Base-by-base conservation (phyloP, 2,888 invertebrate genomes). In the Epiblema foenella region DNA sequence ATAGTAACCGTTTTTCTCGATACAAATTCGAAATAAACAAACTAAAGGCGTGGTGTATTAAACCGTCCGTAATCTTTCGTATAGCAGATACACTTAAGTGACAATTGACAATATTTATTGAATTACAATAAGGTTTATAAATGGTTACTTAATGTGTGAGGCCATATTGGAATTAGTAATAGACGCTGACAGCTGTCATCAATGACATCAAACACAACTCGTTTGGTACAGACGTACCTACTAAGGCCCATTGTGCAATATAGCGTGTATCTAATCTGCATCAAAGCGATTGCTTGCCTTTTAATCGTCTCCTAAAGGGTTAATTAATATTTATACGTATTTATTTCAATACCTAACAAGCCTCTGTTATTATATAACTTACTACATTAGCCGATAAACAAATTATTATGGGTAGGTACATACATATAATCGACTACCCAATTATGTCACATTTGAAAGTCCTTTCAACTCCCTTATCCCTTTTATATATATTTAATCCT, bases 121-220 rank as follows among this genome's bases (percentile, higher is more conserved):
- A n/a, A n/a, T 7, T n/a, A 46, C 42, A 4, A 42, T 15, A 5
- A 42, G 15, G 15, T 46, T 12, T 39, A 39, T 4, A 39, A 39
- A 39, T 3, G 39, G 3, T 46, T 42, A 42, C 15, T 4, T 42
- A 42, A n/a, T n/a, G n/a, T n/a, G 15, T 42, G 42, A 42, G 12
- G 39, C 39, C 3, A 12, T 39, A 12, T 39, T 42, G 11, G 4
- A 42, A 42, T 12, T 12, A 3, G 12, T 42, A 42, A 42, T 42
- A 42, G 54, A 54, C 54, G 54, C 24, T 54, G 24, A 54, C 54
- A 24, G 24, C 24, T 54, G 15, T n/a, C 54, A 54, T 24, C 15
- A 11, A 0, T 42, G 15, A 42, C 7, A 42, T 5, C 42, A 15
- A 15, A 42, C 15, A 33, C 33, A 7, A 42, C 15, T 42, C 4